These are phyloP conservation scores for Vidua chalybeata DNA, from an alignment of 2,113 vertebrate genomes.

Conservation along the genomic window DNA sequence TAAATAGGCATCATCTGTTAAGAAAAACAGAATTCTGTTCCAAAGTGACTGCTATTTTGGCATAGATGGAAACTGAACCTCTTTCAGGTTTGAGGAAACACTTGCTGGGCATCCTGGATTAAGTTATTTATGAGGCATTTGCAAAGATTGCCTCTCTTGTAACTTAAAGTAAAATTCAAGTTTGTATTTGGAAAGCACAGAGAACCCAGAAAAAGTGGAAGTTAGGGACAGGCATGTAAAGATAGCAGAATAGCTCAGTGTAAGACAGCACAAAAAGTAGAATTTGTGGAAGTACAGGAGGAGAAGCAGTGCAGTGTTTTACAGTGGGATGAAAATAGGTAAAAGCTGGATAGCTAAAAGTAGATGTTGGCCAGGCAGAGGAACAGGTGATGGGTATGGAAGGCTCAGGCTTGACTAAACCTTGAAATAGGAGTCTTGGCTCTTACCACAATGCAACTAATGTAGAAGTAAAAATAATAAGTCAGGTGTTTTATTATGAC, in stretches of 20 bases:
- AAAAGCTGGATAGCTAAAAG: not conserved
- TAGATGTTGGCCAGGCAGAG: not conserved
- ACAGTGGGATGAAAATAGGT: not conserved
- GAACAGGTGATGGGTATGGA: not conserved
- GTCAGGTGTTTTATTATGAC: not conserved
- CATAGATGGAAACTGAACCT: not conserved
- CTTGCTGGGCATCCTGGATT: not conserved
- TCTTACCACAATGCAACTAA: not conserved
- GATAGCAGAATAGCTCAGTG: not conserved
- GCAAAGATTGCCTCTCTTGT: not conserved
- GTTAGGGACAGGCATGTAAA: not conserved
- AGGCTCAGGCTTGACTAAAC: not conserved
- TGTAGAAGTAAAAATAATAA: not conserved
- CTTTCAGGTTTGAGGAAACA: not conserved
- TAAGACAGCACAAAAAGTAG: not conserved
- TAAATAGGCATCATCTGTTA: not conserved
- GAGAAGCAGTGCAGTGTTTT: not conserved
- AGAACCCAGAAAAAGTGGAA: not conserved
- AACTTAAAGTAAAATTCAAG: not conserved
- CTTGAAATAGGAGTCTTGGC: not conserved
- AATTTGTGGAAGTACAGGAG: not conserved
- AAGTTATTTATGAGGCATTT: not conserved
- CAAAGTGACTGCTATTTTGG: not conserved
- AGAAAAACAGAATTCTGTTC: not conserved
- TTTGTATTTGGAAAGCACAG: not conserved